Base-by-base conservation (phyloP, 2,113 vertebrate species). In the Gadus chalcogrammus region DNA sequence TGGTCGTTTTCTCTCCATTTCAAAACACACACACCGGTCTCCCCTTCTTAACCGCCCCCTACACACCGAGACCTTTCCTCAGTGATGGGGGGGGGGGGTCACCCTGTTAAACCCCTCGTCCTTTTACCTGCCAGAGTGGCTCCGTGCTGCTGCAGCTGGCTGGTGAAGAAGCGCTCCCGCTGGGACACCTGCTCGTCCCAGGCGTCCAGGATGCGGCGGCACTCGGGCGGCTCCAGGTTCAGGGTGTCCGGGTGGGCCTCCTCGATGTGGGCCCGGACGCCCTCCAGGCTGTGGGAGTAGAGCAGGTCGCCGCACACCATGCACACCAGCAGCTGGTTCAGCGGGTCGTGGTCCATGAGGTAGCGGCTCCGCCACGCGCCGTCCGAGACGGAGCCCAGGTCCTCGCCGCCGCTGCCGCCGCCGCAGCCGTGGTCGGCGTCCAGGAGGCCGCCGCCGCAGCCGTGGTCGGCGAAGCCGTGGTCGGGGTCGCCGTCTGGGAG, bases 271-370 rank as follows among this genome's bases (percentile, higher is more conserved):
- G 82, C 20, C 15, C 78, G 85, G 0, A 92, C 94, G 0, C 79
- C 92, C 58, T 91, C 91, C 3, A 91, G 86, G 0, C 88, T 92
- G 42, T 93, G 92, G 0, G 84, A 82, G 75, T 78, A 91, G 84
- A 94, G 93, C 81, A 92, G 87, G 16, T 93, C 92, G 1, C 94
- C 95, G 7, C 95, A 96, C 67, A 95, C 94, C 93, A 95, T 94
- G 82, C 95, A 96, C 82, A 96, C 93, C 1, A 91, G 79, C 75
- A 92, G 90, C 79, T 93, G 92, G 69, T 92, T 92, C 71, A 91
- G 88, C 0, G 93, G 91, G 79, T 94, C 92, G 8, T 84, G 92
- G 69, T 94, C 94, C 90, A 96, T 94, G 79, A 95, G 90, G 89
- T 93, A 95, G 65, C 82, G 74, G 68, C 59, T 85, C 82, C 92